Evolutionary conservation across 1,140 invertebrate species (phyloP).

Genomic region (Daktulosphaira vitifoliae): DNA sequence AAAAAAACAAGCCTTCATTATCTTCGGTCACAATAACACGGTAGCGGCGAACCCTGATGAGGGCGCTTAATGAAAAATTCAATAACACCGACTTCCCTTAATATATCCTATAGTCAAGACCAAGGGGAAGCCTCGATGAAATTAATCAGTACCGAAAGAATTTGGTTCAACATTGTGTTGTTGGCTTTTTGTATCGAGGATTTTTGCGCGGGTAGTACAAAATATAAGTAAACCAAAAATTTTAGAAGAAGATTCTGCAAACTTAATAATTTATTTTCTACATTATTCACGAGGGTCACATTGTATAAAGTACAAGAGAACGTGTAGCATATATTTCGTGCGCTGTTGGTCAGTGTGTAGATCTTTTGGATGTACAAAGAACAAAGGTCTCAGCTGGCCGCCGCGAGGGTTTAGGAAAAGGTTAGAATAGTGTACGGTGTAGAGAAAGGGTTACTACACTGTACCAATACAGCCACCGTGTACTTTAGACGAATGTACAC

Average conservation of each 20-base stretch:
- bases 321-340: no score
- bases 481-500: no score
- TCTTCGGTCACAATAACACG: conserved; percentile 31
- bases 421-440: background rate
- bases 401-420: conserved; percentile 20
- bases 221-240: no score
- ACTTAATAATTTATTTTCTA: no score
- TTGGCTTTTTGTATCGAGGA: background rate
- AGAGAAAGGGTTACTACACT: conserved; percentile 16
- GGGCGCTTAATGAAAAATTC: conserved; percentile 33
- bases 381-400: conserved; percentile 14
- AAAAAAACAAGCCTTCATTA: conserved; percentile 23
- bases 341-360: no score
- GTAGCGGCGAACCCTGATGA: conserved; percentile 9
- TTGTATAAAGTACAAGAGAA: no score
- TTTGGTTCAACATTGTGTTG: conserved; percentile 23
- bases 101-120: background rate
- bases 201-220: no score
- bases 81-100: conserved; percentile 4
- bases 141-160: conserved; percentile 28
- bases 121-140: conserved; percentile 2
- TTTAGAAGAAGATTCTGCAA: no score
- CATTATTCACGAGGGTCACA: no score
- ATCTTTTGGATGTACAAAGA: conserved; percentile 1
- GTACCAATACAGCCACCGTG: no score